Base-by-base conservation (phyloP, 2,797 vertebrate genomes). In the Phyllotis vaccarum region DNA sequence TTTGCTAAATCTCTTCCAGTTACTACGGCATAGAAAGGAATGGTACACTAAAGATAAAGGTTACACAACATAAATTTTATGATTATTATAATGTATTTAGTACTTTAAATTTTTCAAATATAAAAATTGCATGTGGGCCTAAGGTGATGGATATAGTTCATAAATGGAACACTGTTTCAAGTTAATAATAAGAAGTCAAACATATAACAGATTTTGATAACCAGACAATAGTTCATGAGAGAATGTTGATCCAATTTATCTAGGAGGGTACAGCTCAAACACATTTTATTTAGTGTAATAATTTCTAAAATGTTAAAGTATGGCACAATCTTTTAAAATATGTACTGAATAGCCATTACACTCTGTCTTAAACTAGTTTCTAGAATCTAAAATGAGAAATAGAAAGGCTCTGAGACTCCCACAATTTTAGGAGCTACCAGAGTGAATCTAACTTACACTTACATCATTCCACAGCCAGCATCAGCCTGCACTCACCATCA, bases 71-170 rank as follows among this genome's bases (percentile, higher is more conserved):
- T 78, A 66, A 60, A 66, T 21, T 17, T 24, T 75, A 24, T 37
- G 10, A 5, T 66, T 72, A 86, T 29, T 43, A 58, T 62, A 13
- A 27, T 81, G 52, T 11, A 56, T 58, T 85, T 90, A 85, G 7
- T 92, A 87, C 13, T 70, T 95, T 52, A 86, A 62, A 58, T 80
- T 86, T 88, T 87, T 60, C n/a, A 66, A 70, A 70, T 54, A 60
- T 58, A 31, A 70, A 94, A 94, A 31, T 40, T 24, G 16, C 58
- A 46, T 83, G 46, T 87, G 19, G 37, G 9, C 24, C 21, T 70
- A 81, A 89, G 31, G 3, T 11, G 76, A 72, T 13, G 6, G 21
- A 34, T 34, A 3, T 79, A 16, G 9, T 22, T 49, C 31, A 56
- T 83, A 90, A 86, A 87, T 68, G 54, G 29, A 91, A 40, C 64